These are phyloP conservation scores for Clitarchus hookeri DNA, from an alignment of 2,888 invertebrate species.

Conservation along the genomic window DNA sequence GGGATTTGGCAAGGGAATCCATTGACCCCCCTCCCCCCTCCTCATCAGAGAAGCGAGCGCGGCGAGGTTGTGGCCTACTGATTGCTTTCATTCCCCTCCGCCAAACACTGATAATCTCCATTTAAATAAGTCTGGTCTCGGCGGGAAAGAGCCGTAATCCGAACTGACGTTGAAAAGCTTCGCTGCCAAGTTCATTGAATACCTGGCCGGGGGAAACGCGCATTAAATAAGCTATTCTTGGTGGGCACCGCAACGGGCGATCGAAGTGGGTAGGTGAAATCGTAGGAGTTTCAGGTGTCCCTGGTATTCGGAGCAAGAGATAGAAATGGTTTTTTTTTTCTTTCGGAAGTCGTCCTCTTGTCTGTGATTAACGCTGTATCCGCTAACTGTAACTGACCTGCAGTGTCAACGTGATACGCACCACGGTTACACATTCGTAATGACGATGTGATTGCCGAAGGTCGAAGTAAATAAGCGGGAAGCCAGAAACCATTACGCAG, in stretches of 20 bases:
- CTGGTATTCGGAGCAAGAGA: too few relatives aligned
- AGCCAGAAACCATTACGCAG: too few relatives aligned
- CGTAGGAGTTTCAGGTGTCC: background rate
- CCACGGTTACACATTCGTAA: too few relatives aligned
- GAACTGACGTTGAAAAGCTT: background rate
- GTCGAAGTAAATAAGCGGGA: too few relatives aligned
- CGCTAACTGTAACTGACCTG: too few relatives aligned
- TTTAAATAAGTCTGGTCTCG: background rate
- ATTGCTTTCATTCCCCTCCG: background rate
- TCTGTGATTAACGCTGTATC: too few relatives aligned
- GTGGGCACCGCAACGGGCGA: background rate
- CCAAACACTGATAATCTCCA: background rate
- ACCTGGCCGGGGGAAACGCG: background rate
- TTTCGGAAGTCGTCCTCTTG: too few relatives aligned
- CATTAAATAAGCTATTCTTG: background rate
- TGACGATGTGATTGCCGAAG: too few relatives aligned
- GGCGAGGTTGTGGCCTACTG: too few relatives aligned
- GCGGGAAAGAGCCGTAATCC: background rate
- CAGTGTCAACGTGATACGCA: too few relatives aligned
- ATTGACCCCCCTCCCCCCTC: background rate
- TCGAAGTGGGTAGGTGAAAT: background rate
- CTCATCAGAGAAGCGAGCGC: background rate
- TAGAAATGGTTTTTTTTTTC: too few relatives aligned
- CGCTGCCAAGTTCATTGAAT: background rate
- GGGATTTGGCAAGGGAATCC: background rate